Conservation (phyloP, 2,797 vertebrate genomes). For the Lepidocolaptes lacrymiger region DNA sequence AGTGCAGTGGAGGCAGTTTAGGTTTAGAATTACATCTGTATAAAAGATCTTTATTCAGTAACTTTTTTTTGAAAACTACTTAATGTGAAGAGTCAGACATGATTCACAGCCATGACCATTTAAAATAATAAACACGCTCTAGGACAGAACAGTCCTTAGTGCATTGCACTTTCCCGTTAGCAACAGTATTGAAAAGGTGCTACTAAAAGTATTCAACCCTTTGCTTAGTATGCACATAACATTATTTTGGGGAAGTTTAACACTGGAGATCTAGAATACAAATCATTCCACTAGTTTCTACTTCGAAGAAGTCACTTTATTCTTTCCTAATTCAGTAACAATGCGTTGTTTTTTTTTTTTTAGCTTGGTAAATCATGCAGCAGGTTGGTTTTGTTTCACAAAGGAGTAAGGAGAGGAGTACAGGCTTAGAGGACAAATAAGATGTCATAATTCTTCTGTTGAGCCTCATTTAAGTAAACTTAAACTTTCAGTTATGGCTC, state of each 20-base stretch:
- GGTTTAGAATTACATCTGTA: neutral
- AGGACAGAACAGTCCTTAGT: neutral
- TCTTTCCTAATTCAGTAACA: neutral
- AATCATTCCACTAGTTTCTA: neutral
- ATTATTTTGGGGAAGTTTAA: neutral
- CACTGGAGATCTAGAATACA: neutral
- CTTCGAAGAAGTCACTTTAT: neutral
- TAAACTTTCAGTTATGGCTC: conserved; percentile 17
- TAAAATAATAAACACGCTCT: neutral
- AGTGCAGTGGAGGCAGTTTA: neutral
- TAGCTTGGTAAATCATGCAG: neutral
- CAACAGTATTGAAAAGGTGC: neutral
- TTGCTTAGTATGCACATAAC: neutral
- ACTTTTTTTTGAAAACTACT: neutral
- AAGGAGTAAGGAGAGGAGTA: neutral
- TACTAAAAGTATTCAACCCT: neutral
- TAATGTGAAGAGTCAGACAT: neutral
- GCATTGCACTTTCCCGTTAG: neutral
- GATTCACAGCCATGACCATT: neutral
- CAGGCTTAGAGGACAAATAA: neutral
- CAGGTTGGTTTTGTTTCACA: neutral
- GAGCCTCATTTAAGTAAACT: neutral
- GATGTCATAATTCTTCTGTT: neutral
- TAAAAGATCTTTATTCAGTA: neutral
- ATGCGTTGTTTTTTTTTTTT: neutral